Evolutionary conservation across 2,113 vertebrate species (phyloP).

Genomic region (Bos indicus): DNA sequence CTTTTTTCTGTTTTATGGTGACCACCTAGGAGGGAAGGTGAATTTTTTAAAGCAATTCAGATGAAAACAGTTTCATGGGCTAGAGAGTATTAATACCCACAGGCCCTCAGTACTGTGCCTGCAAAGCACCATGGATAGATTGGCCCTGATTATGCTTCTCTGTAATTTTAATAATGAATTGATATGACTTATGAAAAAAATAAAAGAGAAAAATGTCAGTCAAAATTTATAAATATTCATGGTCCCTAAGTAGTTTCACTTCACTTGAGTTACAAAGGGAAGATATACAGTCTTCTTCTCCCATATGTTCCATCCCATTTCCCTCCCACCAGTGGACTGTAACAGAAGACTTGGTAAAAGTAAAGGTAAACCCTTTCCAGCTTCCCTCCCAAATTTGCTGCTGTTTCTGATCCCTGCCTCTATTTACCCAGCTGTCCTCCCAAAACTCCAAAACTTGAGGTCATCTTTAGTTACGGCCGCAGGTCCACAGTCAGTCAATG

Average conservation of each 20-base stretch:
- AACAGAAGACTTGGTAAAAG: not conserved
- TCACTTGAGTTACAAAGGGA: not conserved
- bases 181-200: not conserved
- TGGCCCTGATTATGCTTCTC: not conserved
- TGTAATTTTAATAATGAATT: not conserved
- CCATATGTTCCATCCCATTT: not conserved
- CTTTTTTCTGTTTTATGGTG: not conserved
- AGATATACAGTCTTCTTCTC: not conserved
- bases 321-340: not conserved
- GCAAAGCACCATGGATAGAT: not conserved
- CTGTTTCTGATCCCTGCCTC: not conserved
- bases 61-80: not conserved
- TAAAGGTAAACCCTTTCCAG: not conserved
- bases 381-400: not conserved
- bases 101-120: not conserved
- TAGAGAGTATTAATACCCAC: not conserved
- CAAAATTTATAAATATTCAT: not conserved
- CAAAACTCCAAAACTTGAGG: not conserved
- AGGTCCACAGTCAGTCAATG: not conserved
- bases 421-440: fast-evolving
- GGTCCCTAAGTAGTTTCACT: not conserved
- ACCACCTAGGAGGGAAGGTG: not conserved
- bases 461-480: not conserved
- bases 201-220: not conserved
- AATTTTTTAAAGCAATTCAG: not conserved